Evolutionary conservation across 2,888 invertebrate species (phyloP).

Genomic region (Prosapia bicincta): DNA sequence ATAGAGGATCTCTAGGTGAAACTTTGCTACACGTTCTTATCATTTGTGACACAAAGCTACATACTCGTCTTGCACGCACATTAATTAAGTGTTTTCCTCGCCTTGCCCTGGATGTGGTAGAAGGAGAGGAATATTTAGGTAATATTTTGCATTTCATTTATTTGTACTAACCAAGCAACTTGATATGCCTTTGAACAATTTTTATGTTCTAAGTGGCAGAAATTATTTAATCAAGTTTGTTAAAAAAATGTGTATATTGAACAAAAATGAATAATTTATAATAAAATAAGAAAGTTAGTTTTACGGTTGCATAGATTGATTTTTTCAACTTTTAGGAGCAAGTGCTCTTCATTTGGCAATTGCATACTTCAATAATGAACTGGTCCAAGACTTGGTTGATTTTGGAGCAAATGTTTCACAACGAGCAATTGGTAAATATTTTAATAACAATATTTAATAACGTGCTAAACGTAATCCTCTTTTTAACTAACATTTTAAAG

Average conservation of each 20-base stretch:
- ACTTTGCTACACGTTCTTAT: conserved; percentile 91
- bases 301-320: not conserved
- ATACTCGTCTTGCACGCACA: conserved; percentile 81
- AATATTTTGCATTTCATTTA: no score
- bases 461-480: no score
- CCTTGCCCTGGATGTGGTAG: conserved; percentile 88
- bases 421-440: conserved; percentile 77
- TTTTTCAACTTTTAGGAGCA: conserved; percentile 60
- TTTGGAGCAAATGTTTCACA: conserved; percentile 91
- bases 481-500: no score
- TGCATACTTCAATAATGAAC: conserved; percentile 92
- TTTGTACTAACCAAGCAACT: no score
- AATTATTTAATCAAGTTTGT: no score
- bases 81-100: conserved; percentile 89
- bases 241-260: no score
- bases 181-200: no score
- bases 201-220: no score
- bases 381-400: conserved; percentile 89
- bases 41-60: conserved; percentile 79
- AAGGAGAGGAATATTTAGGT: conserved; percentile 96
- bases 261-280: no score
- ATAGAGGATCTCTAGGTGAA: conserved; percentile 92
- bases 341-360: conserved; percentile 94
- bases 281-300: no score
- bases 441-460: no score